Base-by-base conservation (phyloP, 2,113 vertebrate genomes). In the Amia ocellicauda region DNA sequence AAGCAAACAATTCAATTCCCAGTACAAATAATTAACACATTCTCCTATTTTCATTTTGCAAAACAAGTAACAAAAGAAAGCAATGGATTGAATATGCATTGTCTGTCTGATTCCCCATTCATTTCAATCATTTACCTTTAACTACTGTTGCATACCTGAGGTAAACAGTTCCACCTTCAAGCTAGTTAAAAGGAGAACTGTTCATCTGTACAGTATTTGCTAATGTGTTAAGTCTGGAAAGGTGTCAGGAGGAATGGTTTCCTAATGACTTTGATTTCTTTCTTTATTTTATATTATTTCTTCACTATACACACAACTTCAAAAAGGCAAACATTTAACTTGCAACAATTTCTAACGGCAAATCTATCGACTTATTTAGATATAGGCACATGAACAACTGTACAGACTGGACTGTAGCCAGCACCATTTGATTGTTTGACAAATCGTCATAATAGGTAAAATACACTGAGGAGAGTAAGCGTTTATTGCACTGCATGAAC, bases 371-470 rank as follows among this genome's bases (percentile, higher is more conserved):
- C 23, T 43, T 22, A 51, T 50, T 57, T 49, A 29, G 43, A 54
- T 41, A 60, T n/a, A 66, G 47, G 64, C 31, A 60, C 29, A 51
- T 50, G 42, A 31, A 59, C 45, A 52, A 40, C 56, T 59, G 45
- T 51, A 51, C 64, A 47, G 63, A 29, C 20, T 36, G 19, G 31
- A 51, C 3, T 20, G 26, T 24, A 13, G 10, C 40, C 31, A 23
- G 31, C 19, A 3, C 56, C 56, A 23, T 58, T 28, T 58, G 31
- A 13, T 11, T 16, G 29, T 42, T 24, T 28, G 22, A 49, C 9
- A 61, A 43, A 27, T 24, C 57, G 26, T 23, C 28, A 41, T 9
- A 47, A 64, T 19, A 47, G 53, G 26, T 42, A 49, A 57, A 50
- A 56, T 57, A 49, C 53, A 29, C 26, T 28, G 45, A 29, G 40